Base-by-base conservation (phyloP, 2,797 vertebrate genomes). In the Sebastes trivittatus region DNA sequence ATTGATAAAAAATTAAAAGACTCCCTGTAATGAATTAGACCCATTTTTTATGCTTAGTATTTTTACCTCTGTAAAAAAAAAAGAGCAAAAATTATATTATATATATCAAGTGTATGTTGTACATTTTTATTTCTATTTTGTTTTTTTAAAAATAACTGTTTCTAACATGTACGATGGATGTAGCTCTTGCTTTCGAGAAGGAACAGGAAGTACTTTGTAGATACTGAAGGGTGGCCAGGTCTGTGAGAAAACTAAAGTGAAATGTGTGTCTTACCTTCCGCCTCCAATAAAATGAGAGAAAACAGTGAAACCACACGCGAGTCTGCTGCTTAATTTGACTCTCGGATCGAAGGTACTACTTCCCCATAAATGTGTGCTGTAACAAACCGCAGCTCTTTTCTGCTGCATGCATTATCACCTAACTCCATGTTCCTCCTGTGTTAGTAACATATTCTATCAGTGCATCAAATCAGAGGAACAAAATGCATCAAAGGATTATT, bases 71-170 rank as follows among this genome's bases (percentile, higher is more conserved):
- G 97, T 98, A 94, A 94, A 95, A 23, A 94, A 87, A 92, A 94
- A 89, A 94, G 93, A 93, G 96, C 96, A 97, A 97, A 95, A 94
- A 97, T 95, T 95, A 96, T 97, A 94, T 94, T 94, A 92, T 91
- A 98, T 97, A 97, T 97, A 97, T 94, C 96, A 97, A 96, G 95
- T 97, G 96, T 98, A 97, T 98, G 97, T 98, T 98, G 97, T 98
- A 98, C 96, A 98, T 98, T 98, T 98, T 98, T 97, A 97, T 97
- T 98, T 97, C 95, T 96, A 94, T 96, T 93, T 89, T 88, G 52
- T 87, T 88, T 92, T 93, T 89, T 91, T 90, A 82, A 62, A 88
- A 93, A 93, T 90, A 91, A 93, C 90, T 86, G 90, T 98, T 98
- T 97, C 96, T 97, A 98, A 97, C 97, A 97, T 97, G 97, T 98